These are phyloP conservation scores for Polydrusus tereticollis DNA, from an alignment of 2,888 invertebrate species.

Conservation along the genomic window DNA sequence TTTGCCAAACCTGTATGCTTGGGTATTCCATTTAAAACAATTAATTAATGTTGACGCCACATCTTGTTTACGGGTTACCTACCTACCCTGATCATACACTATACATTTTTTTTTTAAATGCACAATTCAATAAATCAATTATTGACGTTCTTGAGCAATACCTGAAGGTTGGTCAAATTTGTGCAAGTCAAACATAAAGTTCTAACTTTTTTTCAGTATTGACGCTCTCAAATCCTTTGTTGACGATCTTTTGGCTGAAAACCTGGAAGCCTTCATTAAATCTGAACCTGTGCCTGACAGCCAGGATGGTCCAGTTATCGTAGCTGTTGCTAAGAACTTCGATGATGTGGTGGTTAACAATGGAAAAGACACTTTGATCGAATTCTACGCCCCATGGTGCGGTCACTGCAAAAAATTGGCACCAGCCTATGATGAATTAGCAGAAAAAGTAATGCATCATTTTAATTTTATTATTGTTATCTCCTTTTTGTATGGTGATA, in stretches of 20 bases:
- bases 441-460: slow-evolving; percentile 75
- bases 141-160: no score
- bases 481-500: background rate
- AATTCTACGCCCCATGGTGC: slow-evolving; percentile 99
- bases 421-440: slow-evolving; percentile 95
- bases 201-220: slow-evolving; percentile 70
- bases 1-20: no score
- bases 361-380: slow-evolving; percentile 92
- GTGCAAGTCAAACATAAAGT: background rate
- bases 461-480: no score
- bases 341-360: slow-evolving; percentile 93
- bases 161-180: no score
- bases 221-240: slow-evolving; percentile 89
- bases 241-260: slow-evolving; percentile 83
- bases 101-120: no score
- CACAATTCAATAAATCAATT: no score
- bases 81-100: no score
- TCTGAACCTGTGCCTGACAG: slow-evolving; percentile 92
- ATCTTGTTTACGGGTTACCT: no score
- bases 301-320: slow-evolving; percentile 86
- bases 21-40: no score
- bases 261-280: slow-evolving; percentile 92
- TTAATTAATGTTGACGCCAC: no score
- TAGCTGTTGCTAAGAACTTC: slow-evolving; percentile 97
- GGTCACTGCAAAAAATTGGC: slow-evolving; percentile 98